These are phyloP conservation scores for Stegodyphus mimosarum DNA, from an alignment of 1,140 invertebrate species.

Conservation along the genomic window DNA sequence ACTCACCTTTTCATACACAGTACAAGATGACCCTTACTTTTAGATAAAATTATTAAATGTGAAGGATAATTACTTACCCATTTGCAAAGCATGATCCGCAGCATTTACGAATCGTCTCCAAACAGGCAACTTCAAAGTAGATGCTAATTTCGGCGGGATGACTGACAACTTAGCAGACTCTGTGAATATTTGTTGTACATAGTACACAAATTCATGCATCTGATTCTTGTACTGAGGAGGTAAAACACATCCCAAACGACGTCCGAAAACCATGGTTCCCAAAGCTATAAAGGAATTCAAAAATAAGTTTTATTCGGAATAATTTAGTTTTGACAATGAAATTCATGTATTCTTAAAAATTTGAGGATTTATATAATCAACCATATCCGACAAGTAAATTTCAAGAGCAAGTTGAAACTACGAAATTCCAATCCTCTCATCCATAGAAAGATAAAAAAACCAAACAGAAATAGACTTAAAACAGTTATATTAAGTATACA, in stretches of 20 bases:
- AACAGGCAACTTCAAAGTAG: slow-evolving; percentile 73
- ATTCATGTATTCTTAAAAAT: too few species aligned
- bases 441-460: too few species aligned
- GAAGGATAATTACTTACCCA: slow-evolving; percentile 65
- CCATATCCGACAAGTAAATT: too few species aligned
- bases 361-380: too few species aligned
- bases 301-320: neutral
- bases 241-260: slow-evolving; percentile 65
- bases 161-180: slow-evolving; percentile 77
- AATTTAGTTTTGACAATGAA: too few species aligned
- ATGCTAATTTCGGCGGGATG: slow-evolving; percentile 76
- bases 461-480: too few species aligned
- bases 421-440: too few species aligned
- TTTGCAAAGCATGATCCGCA: slow-evolving; percentile 75
- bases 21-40: too few species aligned
- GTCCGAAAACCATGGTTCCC: slow-evolving; percentile 77
- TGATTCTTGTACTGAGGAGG: slow-evolving; percentile 66
- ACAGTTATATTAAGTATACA: too few species aligned
- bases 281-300: slow-evolving; percentile 71
- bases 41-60: too few species aligned
- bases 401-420: too few species aligned
- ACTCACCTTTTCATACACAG: too few species aligned
- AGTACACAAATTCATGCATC: slow-evolving; percentile 72
- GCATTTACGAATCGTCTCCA: slow-evolving; percentile 80
- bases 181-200: slow-evolving; percentile 80